These are phyloP conservation scores for Leptarthrus brevirostris DNA, from an alignment of 2,888 invertebrate species.

Conservation along the genomic window DNA sequence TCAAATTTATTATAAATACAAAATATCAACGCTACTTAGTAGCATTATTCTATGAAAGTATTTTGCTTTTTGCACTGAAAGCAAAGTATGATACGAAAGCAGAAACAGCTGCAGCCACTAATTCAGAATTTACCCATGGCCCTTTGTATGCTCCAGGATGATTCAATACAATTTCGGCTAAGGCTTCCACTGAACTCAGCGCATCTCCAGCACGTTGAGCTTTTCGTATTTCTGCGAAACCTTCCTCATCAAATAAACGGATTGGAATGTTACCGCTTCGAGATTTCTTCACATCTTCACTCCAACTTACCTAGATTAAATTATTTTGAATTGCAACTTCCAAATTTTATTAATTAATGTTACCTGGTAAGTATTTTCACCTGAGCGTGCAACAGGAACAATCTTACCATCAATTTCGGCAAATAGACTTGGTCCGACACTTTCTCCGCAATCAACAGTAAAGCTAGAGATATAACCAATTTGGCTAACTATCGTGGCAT, in stretches of 20 bases:
- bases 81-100: constrained; percentile 87
- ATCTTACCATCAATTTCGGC: constrained; percentile 89
- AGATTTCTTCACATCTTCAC: constrained; percentile 85
- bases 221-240: constrained; percentile 86
- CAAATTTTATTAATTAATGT: no score
- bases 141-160: constrained; percentile 89
- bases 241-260: constrained; percentile 91
- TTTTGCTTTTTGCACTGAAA: constrained; percentile 83
- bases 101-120: constrained; percentile 83
- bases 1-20: constrained; percentile 22
- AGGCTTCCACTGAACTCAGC: constrained; percentile 72
- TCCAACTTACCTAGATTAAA: constrained; percentile 85
- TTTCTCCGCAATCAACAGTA: constrained; percentile 81
- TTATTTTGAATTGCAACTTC: no score
- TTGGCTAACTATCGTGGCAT: constrained; percentile 89
- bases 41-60: constrained; percentile 72
- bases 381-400: constrained; percentile 84
- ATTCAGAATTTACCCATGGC: constrained; percentile 92
- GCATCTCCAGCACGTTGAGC: constrained; percentile 80
- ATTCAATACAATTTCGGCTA: constrained; percentile 76
- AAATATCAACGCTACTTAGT: constrained; percentile 17
- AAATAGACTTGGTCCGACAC: constrained; percentile 80
- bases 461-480: constrained; percentile 94
- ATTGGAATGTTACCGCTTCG: constrained; percentile 84
- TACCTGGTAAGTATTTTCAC: constrained; percentile 87